Evolutionary conservation across 2,888 invertebrate genomes (phyloP).

Genomic region (Polia nebulosa): DNA sequence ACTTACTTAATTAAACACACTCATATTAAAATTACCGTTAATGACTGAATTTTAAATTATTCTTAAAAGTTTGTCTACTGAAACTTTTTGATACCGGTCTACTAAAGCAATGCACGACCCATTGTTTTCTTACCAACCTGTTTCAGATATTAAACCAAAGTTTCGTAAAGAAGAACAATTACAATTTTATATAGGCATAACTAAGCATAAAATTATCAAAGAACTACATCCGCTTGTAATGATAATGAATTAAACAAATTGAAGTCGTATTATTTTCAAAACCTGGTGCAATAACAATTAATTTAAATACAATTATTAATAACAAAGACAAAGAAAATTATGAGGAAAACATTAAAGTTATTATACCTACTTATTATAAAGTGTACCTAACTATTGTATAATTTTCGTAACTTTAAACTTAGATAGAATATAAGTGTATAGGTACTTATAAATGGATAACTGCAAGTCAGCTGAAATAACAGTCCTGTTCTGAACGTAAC

Average conservation of each 20-base stretch:
- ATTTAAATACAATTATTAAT: conserved; percentile 33
- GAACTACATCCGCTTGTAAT: conserved; percentile 6
- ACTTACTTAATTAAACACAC: too few species aligned
- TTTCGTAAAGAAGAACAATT: background rate
- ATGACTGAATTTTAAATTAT: background rate
- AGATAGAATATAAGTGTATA: too few species aligned
- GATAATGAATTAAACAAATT: background rate
- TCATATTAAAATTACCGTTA: too few species aligned
- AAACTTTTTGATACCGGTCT: background rate
- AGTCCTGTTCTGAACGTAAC: too few species aligned
- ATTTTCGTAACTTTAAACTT: background rate
- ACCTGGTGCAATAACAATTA: background rate
- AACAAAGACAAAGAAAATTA: conserved; percentile 13
- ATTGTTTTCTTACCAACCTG: background rate
- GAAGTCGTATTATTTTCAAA: conserved; percentile 2
- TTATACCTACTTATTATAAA: too few species aligned
- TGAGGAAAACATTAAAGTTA: conserved; percentile 13
- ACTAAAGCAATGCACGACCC: background rate
- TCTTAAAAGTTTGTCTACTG: background rate
- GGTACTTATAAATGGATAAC: background rate
- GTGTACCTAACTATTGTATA: background rate
- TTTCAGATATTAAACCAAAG: background rate
- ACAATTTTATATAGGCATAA: background rate
- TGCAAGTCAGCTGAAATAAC: background rate
- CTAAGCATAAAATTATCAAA: background rate